phyloP scores from a whole-genome alignment of 2,888 invertebrate genomes.

The Tortricodes alternella region DNA sequence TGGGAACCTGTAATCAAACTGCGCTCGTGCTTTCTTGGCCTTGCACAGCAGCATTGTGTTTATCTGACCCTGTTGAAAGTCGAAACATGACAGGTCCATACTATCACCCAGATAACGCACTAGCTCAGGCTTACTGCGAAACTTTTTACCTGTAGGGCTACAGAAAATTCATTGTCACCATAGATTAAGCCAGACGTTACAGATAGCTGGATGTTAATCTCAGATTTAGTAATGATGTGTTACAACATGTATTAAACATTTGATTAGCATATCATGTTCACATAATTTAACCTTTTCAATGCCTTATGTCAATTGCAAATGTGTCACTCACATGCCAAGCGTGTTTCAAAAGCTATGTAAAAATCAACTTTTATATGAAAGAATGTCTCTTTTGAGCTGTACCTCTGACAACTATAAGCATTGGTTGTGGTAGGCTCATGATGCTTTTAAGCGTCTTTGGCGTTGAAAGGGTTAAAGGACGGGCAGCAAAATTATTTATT shows the following conservation, averaged over 20 bases:
- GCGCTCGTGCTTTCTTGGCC: conserved; percentile 86
- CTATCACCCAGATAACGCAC: conserved; percentile 89
- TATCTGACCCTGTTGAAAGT: conserved; percentile 91
- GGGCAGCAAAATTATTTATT: too few species aligned
- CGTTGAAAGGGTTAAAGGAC: too few species aligned
- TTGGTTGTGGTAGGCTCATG: too few species aligned
- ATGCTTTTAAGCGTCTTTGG: too few species aligned
- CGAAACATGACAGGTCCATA: conserved; percentile 91
- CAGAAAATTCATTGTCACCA: conserved; percentile 72
- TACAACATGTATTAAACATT: conserved; percentile 41
- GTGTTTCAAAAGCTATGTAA: too few species aligned
- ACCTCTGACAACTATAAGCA: too few species aligned
- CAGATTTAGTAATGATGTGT: conserved; percentile 55
- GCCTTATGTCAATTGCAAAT: too few species aligned
- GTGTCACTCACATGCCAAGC: too few species aligned
- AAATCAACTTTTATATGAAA: too few species aligned
- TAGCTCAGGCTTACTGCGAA: conserved; percentile 91
- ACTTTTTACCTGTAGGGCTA: conserved; percentile 92
- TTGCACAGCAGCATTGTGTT: conserved; percentile 87
- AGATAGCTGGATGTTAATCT: conserved; percentile 44
- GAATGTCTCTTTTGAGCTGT: too few species aligned
- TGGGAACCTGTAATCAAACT: conserved; percentile 87
- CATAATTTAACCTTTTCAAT: not conserved
- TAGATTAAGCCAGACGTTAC: conserved; percentile 38
- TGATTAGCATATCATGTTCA: not conserved